A percentile compares a stretch with the other conserved stretches of the same genome.
These are phyloP conservation scores for Orchesellides sinensis DNA, from an alignment of 2,888 invertebrate species.

Conservation along the genomic window DNA sequence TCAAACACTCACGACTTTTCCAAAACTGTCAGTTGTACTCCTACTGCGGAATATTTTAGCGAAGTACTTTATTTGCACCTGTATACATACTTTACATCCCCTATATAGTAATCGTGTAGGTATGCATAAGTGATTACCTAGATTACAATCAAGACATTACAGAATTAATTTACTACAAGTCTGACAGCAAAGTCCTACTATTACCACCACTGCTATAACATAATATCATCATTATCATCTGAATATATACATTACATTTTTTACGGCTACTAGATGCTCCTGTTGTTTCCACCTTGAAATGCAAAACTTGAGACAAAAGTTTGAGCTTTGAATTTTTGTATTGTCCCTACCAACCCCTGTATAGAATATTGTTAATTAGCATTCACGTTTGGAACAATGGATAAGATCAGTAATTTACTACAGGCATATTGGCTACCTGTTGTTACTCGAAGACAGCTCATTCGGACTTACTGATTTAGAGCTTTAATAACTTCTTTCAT, in stretches of 20 bases:
- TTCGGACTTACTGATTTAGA: conserved; percentile 33
- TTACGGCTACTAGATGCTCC: not conserved
- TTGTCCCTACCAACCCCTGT: conserved; percentile 16
- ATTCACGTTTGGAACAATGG: conserved; percentile 48
- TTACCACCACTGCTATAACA: too few relatives aligned
- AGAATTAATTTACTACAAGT: conserved; percentile 23
- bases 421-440: conserved; percentile 52
- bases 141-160: conserved; percentile 14
- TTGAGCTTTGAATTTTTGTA: not conserved
- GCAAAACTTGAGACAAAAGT: not conserved
- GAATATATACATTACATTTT: not conserved
- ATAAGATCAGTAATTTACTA: conserved; percentile 56
- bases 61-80: too few relatives aligned
- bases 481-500: conserved; percentile 27
- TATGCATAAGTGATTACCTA: conserved; percentile 3
- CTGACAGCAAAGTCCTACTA: too few relatives aligned
- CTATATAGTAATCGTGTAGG: not conserved
- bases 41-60: not conserved
- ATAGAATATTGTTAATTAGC: conserved; percentile 41
- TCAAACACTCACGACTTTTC: conserved; percentile 13
- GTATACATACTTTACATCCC: too few relatives aligned
- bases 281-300: not conserved
- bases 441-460: conserved; percentile 31
- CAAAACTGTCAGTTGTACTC: not conserved
- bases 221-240: not conserved